Base-by-base conservation (phyloP, 2,113 vertebrate genomes). In the Tychaedon coryphoeus region DNA sequence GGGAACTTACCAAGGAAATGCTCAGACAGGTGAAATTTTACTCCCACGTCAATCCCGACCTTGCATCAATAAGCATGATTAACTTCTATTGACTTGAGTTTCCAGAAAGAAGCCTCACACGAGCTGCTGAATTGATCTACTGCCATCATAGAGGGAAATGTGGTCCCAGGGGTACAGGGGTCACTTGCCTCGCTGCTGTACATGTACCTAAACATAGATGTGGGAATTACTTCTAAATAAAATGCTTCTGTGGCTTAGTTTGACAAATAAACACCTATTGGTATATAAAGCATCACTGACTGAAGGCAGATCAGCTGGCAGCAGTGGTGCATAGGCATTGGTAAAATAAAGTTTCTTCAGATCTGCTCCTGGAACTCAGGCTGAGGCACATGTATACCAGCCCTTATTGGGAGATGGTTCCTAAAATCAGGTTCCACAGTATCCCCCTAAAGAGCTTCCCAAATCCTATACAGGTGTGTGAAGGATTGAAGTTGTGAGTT, bases 221-320 rank as follows among this genome's bases (percentile, higher is more conserved):
- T 34, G 56, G 24, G 45, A 81, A 88, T 88, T 90, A 65, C 58
- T 34, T 91, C 73, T 69, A 81, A 92, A 17, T n/a, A 54, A 90
- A 66, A 81, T 2, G 13, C 24, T 72, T 48, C 56, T 65, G 53
- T 36, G 64, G 50, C 33, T 40, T 82, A 12, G 23, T 85, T 78
- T 78, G 84, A 84, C 75, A 84, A 82, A 89, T 73, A 74, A 94
- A 84, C 54, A 57, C n/a, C 60, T 40, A 42, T 93, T 89, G 84
- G 86, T 62, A 19, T 48, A 16, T 40, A 74, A 86, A 89, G n/a
- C 36, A 42, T 56, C 47, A 31, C 5, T 19, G 48, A 40, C 42
- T 9, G 23, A 8, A 66, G 57, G 48, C 72, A 78, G 33, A 53
- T 81, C 67, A 62, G 23, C 36, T 20, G 48, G 62, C 4, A 22